phyloP scores from a whole-genome alignment of 2,888 invertebrate species.

The Nomada hirtipes region DNA sequence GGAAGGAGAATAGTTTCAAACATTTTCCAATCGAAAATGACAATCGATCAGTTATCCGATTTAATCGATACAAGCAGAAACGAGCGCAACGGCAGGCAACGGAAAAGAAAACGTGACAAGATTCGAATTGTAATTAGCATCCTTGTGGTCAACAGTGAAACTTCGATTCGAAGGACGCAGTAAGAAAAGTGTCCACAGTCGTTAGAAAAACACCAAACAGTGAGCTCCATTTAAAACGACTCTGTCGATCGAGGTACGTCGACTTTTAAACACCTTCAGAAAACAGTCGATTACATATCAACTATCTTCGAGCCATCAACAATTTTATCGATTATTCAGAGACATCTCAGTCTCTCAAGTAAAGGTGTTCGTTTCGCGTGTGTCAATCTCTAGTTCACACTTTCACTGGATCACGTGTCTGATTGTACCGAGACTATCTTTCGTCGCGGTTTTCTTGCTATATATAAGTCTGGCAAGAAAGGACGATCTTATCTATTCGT shows the following conservation, averaged over 20 bases:
- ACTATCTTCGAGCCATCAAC: too few species aligned
- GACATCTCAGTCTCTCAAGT: neutral
- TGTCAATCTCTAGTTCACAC: neutral
- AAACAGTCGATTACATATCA: neutral
- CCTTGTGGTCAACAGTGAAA: conserved; percentile 1
- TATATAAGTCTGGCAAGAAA: neutral
- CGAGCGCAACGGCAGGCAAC: neutral
- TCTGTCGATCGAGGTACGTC: neutral
- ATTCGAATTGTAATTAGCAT: neutral
- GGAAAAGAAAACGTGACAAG: neutral
- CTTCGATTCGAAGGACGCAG: conserved; percentile 8
- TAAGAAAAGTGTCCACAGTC: neutral
- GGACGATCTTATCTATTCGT: conserved; percentile 8
- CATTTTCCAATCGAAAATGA: too few species aligned
- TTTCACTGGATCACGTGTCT: conserved; percentile 2
- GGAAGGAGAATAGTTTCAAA: too few species aligned
- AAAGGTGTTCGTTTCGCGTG: too few species aligned
- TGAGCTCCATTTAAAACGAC: neutral
- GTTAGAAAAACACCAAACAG: too few species aligned
- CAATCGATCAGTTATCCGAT: too few species aligned
- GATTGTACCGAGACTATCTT: neutral
- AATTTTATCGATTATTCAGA: neutral
- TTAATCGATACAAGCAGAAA: neutral
- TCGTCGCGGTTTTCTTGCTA: neutral
- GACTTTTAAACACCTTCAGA: neutral